Evolutionary conservation across 2,888 invertebrate genomes (phyloP).

Genomic region (Pheosia tremula): DNA sequence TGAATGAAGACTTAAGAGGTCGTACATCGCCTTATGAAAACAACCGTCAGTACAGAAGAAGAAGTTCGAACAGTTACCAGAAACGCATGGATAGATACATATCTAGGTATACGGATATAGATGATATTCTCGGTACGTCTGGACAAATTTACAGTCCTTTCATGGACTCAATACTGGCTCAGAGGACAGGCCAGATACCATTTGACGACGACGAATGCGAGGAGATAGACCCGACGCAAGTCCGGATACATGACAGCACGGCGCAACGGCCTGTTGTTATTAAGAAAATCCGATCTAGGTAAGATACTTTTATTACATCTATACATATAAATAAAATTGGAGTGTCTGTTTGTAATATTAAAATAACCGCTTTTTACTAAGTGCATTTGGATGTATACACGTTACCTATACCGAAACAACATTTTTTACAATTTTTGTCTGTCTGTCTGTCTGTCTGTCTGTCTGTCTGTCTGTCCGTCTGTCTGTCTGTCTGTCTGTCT

Average conservation of each 20-base stretch:
- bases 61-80: slow-evolving; percentile 53
- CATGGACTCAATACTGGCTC: slow-evolving; percentile 83
- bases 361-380: no score
- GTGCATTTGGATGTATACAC: no score
- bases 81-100: slow-evolving; percentile 86
- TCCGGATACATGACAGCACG: slow-evolving; percentile 91
- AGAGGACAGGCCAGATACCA: slow-evolving; percentile 66
- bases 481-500: no score
- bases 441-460: no score
- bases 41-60: slow-evolving; percentile 71
- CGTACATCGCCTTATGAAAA: slow-evolving; percentile 90
- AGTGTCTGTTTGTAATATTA: no score
- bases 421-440: no score
- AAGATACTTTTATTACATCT: slow-evolving; percentile 41
- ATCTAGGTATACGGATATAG: slow-evolving; percentile 94
- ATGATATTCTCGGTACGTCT: slow-evolving; percentile 91
- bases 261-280: slow-evolving; percentile 88
- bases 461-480: no score
- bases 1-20: slow-evolving; percentile 62
- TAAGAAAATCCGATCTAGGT: slow-evolving; percentile 85
- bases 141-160: slow-evolving; percentile 86
- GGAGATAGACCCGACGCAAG: slow-evolving; percentile 91
- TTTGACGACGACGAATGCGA: slow-evolving; percentile 84
- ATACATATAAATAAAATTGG: slow-evolving; percentile 4
- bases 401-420: no score